A percentile compares a stretch with the other conserved stretches of the same genome.
phyloP scores from a whole-genome alignment of 2,113 vertebrate genomes.

The Osmerus eperlanus region DNA sequence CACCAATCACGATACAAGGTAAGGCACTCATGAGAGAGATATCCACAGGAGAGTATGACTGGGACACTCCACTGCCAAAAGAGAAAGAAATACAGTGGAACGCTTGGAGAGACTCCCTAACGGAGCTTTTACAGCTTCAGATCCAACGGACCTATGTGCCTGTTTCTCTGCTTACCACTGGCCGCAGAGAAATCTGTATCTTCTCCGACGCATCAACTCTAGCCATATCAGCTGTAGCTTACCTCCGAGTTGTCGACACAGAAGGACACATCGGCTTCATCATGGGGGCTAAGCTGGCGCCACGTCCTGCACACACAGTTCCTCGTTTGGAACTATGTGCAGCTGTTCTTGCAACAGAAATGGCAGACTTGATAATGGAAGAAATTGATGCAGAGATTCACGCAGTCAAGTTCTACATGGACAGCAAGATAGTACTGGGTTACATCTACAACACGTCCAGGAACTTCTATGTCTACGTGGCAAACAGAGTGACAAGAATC shows the following conservation, averaged over 20 bases:
- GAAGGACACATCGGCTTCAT: constrained; percentile 23
- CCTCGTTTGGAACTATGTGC: constrained; percentile 19
- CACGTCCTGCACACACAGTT: constrained; percentile 15
- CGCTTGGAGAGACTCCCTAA: constrained; percentile 12
- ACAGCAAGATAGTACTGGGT: not conserved
- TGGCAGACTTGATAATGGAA: constrained; percentile 7
- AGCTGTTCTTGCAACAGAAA: no score
- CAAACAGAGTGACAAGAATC: not conserved
- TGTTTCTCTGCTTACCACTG: not conserved
- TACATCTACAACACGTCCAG: not conserved
- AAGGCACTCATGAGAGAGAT: not conserved
- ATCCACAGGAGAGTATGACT: constrained; percentile 1
- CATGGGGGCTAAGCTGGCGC: constrained; percentile 28
- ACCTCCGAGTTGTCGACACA: not conserved
- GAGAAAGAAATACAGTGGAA: constrained; percentile 12
- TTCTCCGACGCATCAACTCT: constrained; percentile 17
- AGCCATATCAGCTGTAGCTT: constrained; percentile 13
- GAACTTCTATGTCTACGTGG: not conserved
- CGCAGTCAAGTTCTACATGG: not conserved
- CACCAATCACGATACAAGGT: constrained; percentile 4
- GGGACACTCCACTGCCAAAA: constrained; percentile 13
- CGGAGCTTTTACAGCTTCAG: not conserved
- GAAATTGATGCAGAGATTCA: constrained; percentile 7
- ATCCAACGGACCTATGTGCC: not conserved
- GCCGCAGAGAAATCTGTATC: not conserved